Evolutionary conservation across 2,888 invertebrate genomes (phyloP).

Genomic region (Lepidocyrtoides sp.): DNA sequence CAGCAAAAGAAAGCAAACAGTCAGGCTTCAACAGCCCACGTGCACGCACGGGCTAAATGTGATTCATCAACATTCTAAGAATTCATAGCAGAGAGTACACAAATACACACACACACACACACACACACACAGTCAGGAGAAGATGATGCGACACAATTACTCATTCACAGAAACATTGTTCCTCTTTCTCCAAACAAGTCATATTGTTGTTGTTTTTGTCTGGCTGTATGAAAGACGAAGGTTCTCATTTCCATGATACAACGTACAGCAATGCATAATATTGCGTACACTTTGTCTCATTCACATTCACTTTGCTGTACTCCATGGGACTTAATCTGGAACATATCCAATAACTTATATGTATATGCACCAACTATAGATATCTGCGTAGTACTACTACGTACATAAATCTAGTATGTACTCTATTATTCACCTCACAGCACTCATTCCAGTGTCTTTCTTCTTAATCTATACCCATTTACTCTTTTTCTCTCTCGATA

Average conservation of each 20-base stretch:
- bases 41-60: slow-evolving; percentile 15
- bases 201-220: background rate
- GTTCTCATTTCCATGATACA: background rate
- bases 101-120: no score
- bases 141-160: slow-evolving; percentile 70
- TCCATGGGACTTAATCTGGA: slow-evolving; percentile 62
- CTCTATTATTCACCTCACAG: background rate
- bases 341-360: slow-evolving; percentile 18
- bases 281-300: background rate
- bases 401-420: background rate
- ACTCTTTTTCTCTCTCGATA: background rate
- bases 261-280: background rate
- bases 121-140: slow-evolving; percentile 16
- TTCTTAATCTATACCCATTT: background rate
- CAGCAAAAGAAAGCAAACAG: slow-evolving; percentile 17
- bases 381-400: background rate
- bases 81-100: no score
- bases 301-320: slow-evolving; percentile 49
- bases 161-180: slow-evolving; percentile 47
- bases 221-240: no score
- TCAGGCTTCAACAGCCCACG: background rate
- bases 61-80: slow-evolving; percentile 72
- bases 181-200: background rate
- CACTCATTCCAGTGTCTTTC: background rate
- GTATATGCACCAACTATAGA: background rate